Conservation (phyloP, 2,888 invertebrate genomes). For the Hoplodrina ambigua region DNA sequence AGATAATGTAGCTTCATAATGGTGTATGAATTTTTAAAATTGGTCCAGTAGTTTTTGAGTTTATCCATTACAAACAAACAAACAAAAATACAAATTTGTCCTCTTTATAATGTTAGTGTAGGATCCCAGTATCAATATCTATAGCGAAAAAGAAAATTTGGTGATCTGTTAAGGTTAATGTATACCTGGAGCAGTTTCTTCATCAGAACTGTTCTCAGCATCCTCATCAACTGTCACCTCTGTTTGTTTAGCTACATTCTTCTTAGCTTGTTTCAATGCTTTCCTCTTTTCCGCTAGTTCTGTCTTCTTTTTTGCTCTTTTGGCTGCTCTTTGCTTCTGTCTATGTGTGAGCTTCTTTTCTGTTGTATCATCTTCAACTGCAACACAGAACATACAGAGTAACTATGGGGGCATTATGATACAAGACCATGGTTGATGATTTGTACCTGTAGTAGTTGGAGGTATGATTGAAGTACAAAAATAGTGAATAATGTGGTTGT, state of each 20-base stretch:
- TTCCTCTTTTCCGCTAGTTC: slow-evolving; percentile 84
- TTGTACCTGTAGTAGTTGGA: too few species aligned
- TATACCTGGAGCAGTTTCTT: slow-evolving; percentile 78
- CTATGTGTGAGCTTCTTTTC: slow-evolving; percentile 92
- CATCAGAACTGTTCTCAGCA: slow-evolving; percentile 72
- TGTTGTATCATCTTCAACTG: slow-evolving; percentile 88
- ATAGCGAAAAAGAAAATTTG: too few species aligned
- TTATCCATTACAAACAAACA: too few species aligned
- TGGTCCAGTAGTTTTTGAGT: too few species aligned
- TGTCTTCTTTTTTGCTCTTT: slow-evolving; percentile 90
- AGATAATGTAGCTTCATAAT: too few species aligned
- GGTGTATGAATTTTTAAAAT: too few species aligned
- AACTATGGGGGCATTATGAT: not conserved
- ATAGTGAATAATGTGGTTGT: too few species aligned
- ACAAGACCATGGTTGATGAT: not conserved
- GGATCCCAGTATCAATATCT: too few species aligned
- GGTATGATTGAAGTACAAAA: too few species aligned
- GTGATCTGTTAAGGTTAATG: not conserved
- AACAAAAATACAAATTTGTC: too few species aligned
- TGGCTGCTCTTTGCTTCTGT: slow-evolving; percentile 92
- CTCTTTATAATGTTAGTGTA: too few species aligned
- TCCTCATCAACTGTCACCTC: slow-evolving; percentile 68
- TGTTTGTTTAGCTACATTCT: slow-evolving; percentile 80
- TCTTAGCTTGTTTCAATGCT: slow-evolving; percentile 82
- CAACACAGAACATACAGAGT: slow-evolving; percentile 50